These are phyloP conservation scores for Drosophila burlai DNA, from an alignment of 1,140 invertebrate genomes.

Conservation along the genomic window DNA sequence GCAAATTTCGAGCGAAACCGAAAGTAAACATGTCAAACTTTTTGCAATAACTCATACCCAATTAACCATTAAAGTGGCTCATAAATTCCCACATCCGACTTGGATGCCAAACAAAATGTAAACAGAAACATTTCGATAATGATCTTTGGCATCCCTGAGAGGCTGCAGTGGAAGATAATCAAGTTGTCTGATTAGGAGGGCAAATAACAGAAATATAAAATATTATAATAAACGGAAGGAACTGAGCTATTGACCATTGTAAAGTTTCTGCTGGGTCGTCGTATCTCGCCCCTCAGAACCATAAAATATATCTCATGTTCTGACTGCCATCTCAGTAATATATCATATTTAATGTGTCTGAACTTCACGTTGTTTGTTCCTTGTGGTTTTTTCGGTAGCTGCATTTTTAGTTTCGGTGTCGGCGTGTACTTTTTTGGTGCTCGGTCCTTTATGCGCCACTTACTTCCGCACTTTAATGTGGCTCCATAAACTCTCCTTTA, in stretches of 20 bases:
- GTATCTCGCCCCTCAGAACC: slow-evolving; percentile 42
- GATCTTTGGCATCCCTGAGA: slow-evolving; percentile 2
- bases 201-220: slow-evolving; percentile 30
- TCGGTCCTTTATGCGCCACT: slow-evolving; percentile 62
- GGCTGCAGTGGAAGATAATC: slow-evolving; percentile 9
- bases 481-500: slow-evolving; percentile 76
- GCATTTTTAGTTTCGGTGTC: slow-evolving; percentile 59
- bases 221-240: slow-evolving; percentile 33
- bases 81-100: slow-evolving; percentile 18
- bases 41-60: background rate
- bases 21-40: slow-evolving; percentile 4
- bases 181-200: slow-evolving; percentile 18
- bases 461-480: slow-evolving; percentile 79
- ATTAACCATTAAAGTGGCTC: slow-evolving; percentile 1
- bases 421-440: slow-evolving; percentile 28
- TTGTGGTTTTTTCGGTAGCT: slow-evolving; percentile 28
- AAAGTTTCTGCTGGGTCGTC: slow-evolving; percentile 27
- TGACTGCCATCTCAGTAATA: slow-evolving; percentile 71
- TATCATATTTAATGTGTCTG: slow-evolving; percentile 83
- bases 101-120: slow-evolving; percentile 9
- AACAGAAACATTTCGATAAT: slow-evolving; percentile 22
- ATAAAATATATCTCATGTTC: slow-evolving; percentile 73
- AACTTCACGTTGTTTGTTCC: slow-evolving; percentile 59
- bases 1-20: background rate
- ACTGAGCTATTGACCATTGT: slow-evolving; percentile 33